Evolutionary conservation across 2,888 invertebrate species (phyloP), one percentile per base, ranked within the genome.

Genomic region (Hypselothyrea guttata): DNA sequence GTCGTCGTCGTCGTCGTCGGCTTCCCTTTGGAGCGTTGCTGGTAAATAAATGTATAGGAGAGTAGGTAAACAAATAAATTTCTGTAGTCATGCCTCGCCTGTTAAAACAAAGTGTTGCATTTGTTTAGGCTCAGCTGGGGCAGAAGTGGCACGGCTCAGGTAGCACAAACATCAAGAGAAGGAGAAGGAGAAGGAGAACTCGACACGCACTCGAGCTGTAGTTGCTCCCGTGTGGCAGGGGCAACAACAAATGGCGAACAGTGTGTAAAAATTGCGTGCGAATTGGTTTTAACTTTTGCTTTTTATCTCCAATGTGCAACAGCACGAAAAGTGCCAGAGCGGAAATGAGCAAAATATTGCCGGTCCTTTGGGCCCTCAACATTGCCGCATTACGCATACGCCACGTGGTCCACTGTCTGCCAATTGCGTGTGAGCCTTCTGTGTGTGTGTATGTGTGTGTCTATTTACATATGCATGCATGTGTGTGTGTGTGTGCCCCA

Each of bases 241-340:
- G 41, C 49, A 72, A 37, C 45, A 51, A 38, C 33, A 42, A 47
- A 55, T 51, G 13, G 18, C 46, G 47, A 52, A 81, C 64, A 77
- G 59, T 62, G 67, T 56, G 64, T 75, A 62, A 78, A 64, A 85
- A 85, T 85, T 83, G 83, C 83, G 83, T 83, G 86, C 75, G 84
- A 85, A 86, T 72, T 62, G 73, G 85, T 73, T 73, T 85, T 86
- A 83, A 83, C 83, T 86, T 86, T 82, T 75, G 68, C 85, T 82
- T 84, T 84, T 86, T 82, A 82, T 82, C 86, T 68, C 57, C 61
- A 58, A 58, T 68, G 84, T 71, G 84, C 86, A 85, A 63, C 68
- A 65, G 68, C 85, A 82, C 85, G 84, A 75, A 65, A 55, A 37
- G 60, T 37, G 35, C 55, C 27, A 37, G 54, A 37, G 28, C 55